Evolutionary conservation across 2,797 vertebrate species (phyloP), one percentile per base, ranked within the genome.

Genomic region (Thamnophis elegans): DNA sequence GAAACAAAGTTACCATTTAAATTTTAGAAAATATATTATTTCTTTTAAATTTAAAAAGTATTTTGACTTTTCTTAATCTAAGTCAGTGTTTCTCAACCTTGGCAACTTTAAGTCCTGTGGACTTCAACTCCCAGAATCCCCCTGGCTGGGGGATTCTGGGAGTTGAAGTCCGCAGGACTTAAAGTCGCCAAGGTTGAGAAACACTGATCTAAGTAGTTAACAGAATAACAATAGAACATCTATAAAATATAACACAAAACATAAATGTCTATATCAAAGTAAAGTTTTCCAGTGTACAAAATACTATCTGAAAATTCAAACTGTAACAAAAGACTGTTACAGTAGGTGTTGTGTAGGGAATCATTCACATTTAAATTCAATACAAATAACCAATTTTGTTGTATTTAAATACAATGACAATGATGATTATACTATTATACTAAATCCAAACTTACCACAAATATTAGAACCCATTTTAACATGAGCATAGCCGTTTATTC

Each of bases 381-480:
- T 82, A 62, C 1, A 36, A 90, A 36, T 36, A 36, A 36, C 32
- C 32, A 36, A 36, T 36, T 36, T 36, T 32, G 32, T 42, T 42
- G 42, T 42, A 42, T 42, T 42, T 42, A 42, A 42, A 42, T 42
- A 42, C 42, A 42, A 42, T 42, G 42, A 42, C 0, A 42, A 42
- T 42, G 42, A 42, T 3, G 42, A 42, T 42, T 2, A 42, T 42
- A 42, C 42, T 3, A 2, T 42, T 42, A 42, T 42, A 42, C 42
- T 3, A 4, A 42, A 0, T 36, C 6, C 42, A 36, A 85, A 98
- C 98, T 98, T 96, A 99, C 99, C 99, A 88, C 99, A 99, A 89
- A 98, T 20, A 86, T 98, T 98, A 54, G 94, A 22, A 0, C 98
- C 98, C 5, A 98, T 98, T 97, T 99, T 99, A 68, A 99, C 97